phyloP scores from a whole-genome alignment of 2,113 vertebrate genomes.

The Trachemys scripta region DNA sequence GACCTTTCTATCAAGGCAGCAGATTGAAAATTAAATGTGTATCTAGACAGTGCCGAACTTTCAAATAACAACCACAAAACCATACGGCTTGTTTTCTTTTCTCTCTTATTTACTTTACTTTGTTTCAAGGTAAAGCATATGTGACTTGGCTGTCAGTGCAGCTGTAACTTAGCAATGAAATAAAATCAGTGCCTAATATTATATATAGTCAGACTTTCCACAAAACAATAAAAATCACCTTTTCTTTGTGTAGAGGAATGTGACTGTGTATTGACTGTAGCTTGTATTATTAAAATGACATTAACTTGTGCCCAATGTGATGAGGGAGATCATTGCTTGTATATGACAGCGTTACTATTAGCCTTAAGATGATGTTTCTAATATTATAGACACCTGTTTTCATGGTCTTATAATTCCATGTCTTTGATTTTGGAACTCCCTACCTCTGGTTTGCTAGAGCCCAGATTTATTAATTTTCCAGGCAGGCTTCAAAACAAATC shows the following conservation, averaged over 20 bases:
- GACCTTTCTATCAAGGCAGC: background rate
- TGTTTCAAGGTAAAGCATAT: background rate
- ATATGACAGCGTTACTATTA: background rate
- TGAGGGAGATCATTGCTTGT: background rate
- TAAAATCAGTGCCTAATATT: background rate
- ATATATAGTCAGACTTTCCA: background rate
- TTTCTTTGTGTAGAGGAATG: background rate
- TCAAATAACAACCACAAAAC: background rate
- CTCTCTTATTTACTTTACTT: background rate
- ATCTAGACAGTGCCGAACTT: background rate
- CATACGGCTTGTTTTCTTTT: background rate
- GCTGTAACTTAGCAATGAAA: background rate
- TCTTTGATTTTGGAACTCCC: background rate
- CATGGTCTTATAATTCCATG: background rate
- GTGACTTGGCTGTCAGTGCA: background rate
- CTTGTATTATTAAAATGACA: background rate
- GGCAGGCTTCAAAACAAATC: background rate
- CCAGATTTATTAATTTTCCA: background rate
- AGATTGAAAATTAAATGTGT: background rate
- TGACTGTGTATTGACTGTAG: background rate
- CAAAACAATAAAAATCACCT: background rate
- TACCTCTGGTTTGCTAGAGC: background rate
- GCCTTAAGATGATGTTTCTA: background rate
- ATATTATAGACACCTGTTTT: background rate
- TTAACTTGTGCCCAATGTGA: background rate